Conservation (phyloP, 2,113 vertebrate genomes). For the Cyanoliseus patagonus region DNA sequence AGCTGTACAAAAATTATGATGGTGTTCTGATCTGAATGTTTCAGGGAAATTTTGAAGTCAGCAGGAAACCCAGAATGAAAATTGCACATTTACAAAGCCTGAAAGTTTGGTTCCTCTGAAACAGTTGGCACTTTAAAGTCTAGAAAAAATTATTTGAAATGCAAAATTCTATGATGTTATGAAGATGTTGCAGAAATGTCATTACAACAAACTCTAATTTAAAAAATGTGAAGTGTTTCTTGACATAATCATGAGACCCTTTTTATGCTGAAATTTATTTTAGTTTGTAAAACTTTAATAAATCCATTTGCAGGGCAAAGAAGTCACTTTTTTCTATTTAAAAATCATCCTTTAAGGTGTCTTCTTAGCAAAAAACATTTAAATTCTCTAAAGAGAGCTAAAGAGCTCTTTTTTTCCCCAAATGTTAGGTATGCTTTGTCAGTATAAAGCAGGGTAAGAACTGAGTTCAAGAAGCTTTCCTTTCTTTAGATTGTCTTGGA, state of each 20-base stretch:
- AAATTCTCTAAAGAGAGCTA: background rate
- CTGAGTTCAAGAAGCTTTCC: background rate
- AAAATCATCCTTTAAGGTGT: background rate
- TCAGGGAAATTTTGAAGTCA: background rate
- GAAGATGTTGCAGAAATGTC: background rate
- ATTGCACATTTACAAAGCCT: background rate
- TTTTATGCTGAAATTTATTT: background rate
- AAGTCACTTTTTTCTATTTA: background rate
- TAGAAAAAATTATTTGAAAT: background rate
- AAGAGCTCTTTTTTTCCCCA: background rate
- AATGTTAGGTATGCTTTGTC: background rate
- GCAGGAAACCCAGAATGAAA: background rate
- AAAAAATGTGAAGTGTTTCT: background rate
- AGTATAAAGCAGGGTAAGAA: background rate
- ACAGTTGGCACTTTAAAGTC: background rate
- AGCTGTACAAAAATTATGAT: background rate
- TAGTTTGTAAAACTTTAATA: background rate
- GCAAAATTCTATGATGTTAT: background rate
- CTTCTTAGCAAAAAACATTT: background rate
- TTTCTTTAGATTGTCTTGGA: background rate
- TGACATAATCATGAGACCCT: background rate
- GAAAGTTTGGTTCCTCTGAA: background rate
- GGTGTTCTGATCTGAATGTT: background rate
- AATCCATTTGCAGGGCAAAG: background rate
- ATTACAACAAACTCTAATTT: background rate